A percentile compares a stretch with the other conserved stretches of the same genome.
Conservation (phyloP, 2,797 vertebrate genomes). For the Fistularia commersonii region DNA sequence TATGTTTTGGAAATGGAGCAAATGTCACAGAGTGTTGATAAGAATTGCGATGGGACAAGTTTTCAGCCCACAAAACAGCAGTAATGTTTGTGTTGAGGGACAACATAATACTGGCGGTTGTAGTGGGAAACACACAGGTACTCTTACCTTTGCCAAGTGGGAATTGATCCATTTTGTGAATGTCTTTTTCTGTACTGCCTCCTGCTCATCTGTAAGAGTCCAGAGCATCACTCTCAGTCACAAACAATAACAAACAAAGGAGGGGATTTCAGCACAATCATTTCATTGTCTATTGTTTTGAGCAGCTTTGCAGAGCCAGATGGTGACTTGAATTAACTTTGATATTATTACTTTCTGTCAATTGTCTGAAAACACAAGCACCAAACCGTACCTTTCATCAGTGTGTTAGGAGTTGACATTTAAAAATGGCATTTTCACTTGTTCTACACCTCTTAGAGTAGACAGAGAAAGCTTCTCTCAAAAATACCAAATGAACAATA, state of each 20-base stretch:
- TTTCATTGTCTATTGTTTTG: constrained; percentile 54
- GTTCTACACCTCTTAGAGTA: constrained; percentile 20
- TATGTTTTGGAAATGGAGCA: constrained; percentile 38
- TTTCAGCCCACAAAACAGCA: constrained; percentile 32
- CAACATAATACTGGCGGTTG: constrained; percentile 52
- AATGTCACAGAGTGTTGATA: constrained; percentile 32
- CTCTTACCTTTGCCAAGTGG: constrained; percentile 93
- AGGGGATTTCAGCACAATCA: constrained; percentile 46
- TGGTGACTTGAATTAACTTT: constrained; percentile 39
- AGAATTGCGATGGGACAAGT: constrained; percentile 26
- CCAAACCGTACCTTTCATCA: constrained; percentile 26
- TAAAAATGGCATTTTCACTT: constrained; percentile 55
- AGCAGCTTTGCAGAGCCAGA: constrained; percentile 22
- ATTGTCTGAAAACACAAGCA: constrained; percentile 12
- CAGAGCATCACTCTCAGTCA: constrained; percentile 46
- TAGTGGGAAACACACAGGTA: constrained; percentile 36
- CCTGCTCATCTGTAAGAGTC: constrained; percentile 90
- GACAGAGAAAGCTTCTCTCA: constrained; percentile 43
- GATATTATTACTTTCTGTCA: constrained; percentile 28
- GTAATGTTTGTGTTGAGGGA: constrained; percentile 28
- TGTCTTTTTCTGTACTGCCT: constrained; percentile 96
- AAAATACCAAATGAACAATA: constrained; percentile 49
- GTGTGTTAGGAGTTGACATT: constrained; percentile 55
- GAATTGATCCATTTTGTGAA: constrained; percentile 99
- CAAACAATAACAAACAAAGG: constrained; percentile 48